These are phyloP conservation scores for Drosophila rellima DNA, from an alignment of 2,888 invertebrate species.

Conservation along the genomic window DNA sequence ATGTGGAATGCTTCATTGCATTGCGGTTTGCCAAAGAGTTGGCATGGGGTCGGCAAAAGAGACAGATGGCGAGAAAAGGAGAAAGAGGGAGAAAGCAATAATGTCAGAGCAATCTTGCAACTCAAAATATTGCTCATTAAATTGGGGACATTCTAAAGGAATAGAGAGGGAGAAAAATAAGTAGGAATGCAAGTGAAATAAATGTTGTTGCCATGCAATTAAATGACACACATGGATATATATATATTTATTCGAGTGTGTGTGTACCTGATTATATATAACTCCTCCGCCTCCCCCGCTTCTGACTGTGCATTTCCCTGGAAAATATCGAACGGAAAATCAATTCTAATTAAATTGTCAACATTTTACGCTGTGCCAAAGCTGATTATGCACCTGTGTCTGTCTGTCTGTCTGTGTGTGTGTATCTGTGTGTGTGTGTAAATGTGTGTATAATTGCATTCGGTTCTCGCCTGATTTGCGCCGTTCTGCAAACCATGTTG, in stretches of 20 bases:
- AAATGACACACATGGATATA: slow-evolving; percentile 50
- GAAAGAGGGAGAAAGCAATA: not conserved
- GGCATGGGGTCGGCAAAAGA: not conserved
- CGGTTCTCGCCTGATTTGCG: slow-evolving; percentile 66
- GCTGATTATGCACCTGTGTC: slow-evolving; percentile 67
- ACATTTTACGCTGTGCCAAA: slow-evolving; percentile 59
- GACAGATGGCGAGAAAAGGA: not conserved
- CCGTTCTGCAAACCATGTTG: slow-evolving; percentile 36
- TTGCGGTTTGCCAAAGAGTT: slow-evolving; percentile 38
- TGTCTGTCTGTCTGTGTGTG: slow-evolving; percentile 15
- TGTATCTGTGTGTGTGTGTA: slow-evolving; percentile 14
- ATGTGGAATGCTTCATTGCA: slow-evolving; percentile 74
- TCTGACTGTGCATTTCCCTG: slow-evolving; percentile 77
- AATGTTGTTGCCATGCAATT: slow-evolving; percentile 58
- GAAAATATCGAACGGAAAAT: slow-evolving; percentile 84
- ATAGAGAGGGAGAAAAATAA: not conserved
- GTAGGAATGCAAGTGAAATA: slow-evolving; percentile 2
- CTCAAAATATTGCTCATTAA: slow-evolving; percentile 68
- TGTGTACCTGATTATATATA: slow-evolving; percentile 58
- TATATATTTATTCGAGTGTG: not conserved
- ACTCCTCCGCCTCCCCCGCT: not conserved
- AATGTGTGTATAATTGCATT: slow-evolving; percentile 42
- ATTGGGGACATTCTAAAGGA: slow-evolving; percentile 36
- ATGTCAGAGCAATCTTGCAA: slow-evolving; percentile 15
- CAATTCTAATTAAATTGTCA: slow-evolving; percentile 84